These are phyloP conservation scores for Macrosiphum euphorbiae DNA, from an alignment of 2,888 invertebrate species.

Conservation along the genomic window DNA sequence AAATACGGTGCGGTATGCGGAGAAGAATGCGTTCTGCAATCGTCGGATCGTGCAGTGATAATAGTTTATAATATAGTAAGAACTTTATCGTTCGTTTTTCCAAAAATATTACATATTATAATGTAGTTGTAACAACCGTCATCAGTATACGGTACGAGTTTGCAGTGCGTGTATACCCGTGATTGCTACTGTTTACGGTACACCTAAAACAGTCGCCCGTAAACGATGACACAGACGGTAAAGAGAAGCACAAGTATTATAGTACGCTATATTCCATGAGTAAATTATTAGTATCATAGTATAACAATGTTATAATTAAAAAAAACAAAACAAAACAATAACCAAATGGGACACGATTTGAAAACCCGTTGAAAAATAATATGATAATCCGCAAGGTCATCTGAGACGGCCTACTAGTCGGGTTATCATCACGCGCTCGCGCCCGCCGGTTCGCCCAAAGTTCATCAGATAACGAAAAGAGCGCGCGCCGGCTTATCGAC, in stretches of 20 bases:
- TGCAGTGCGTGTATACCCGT: too few relatives aligned
- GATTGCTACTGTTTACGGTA: too few relatives aligned
- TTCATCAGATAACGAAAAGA: background rate
- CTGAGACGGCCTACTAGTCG: background rate
- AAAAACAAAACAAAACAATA: background rate
- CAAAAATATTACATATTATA: background rate
- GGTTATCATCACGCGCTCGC: constrained; percentile 15
- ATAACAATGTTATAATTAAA: too few relatives aligned
- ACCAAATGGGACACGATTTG: background rate
- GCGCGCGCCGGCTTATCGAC: background rate
- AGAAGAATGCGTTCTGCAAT: background rate
- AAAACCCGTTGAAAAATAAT: background rate
- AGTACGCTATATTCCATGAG: too few relatives aligned
- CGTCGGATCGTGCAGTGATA: background rate
- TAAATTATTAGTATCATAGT: too few relatives aligned
- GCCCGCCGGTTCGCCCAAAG: constrained; percentile 12
- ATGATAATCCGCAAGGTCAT: background rate
- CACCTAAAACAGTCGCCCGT: too few relatives aligned
- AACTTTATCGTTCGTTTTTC: background rate
- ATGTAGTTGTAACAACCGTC: too few relatives aligned
- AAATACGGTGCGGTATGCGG: background rate
- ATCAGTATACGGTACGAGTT: too few relatives aligned
- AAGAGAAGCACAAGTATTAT: too few relatives aligned
- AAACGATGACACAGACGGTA: too few relatives aligned
- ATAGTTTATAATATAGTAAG: too few relatives aligned